Base-by-base conservation (phyloP, 2,888 invertebrate species). In the Steinernema carpocapsae region DNA sequence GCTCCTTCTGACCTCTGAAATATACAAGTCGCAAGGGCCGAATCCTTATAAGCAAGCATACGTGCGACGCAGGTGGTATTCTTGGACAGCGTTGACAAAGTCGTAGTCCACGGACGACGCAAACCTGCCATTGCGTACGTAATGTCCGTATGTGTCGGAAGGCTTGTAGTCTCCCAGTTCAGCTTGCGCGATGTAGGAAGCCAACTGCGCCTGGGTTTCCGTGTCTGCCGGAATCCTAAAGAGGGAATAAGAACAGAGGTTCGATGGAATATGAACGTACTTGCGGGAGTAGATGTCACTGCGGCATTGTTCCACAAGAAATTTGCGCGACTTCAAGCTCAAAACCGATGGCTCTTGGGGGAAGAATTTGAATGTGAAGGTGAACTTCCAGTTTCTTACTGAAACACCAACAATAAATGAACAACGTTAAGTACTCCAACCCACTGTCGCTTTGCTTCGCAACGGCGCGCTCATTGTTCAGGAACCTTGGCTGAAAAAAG, bases 131-230 rank as follows among this genome's bases (percentile, higher is more conserved):
- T 17, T 14, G 12, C 92, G 92, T 85, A 99, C 91, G 88, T 96
- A 95, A 73, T 90, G 90, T 0, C 91, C 89, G 74, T 84, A 83
- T n/a, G 82, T 81, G 46, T 88, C 87, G n/a, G 77, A 78, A 4
- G 84, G 82, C 89, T 96, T 95, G 88, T 77, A 80, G 46, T 99
- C 99, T 0, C 97, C 97, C 77, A 97, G 91, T 90, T 97, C 97
- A 0, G 97, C 94, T 89, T 99, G 99, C 74, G 95, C 94, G 79
- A 93, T 90, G 88, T 93, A 93, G 64, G 94, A 94, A 52, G 95
- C 95, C 76, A 99, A 91, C 72, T 97, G 91, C 6, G 97, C 97
- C 89, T 97, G 94, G 10, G 97, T 97, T 72, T 95, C 95, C 87
- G 95, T 94, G 24, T 97, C 96, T 88, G 97, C 97, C 2, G 97